Evolutionary conservation across 1,140 invertebrate genomes (phyloP), one percentile per base, ranked within the genome.

Genomic region (Listronotus oregonensis): DNA sequence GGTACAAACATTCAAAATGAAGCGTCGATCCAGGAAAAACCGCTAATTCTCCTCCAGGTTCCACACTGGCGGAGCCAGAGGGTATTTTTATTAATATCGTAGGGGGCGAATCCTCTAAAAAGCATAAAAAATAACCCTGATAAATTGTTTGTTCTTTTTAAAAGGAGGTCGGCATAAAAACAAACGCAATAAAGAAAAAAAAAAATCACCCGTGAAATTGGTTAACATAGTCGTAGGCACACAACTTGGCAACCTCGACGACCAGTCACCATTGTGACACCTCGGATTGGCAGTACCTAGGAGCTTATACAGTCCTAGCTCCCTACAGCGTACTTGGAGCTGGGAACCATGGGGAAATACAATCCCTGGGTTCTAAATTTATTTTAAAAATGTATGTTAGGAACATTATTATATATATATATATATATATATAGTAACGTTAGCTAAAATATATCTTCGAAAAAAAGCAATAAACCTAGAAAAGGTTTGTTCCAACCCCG

Each of bases 141-240:
- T n/a, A n/a, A n/a, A n/a, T n/a, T n/a, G n/a, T n/a, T n/a, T n/a
- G n/a, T n/a, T n/a, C n/a, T n/a, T n/a, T n/a, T n/a, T n/a, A n/a
- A n/a, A n/a, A n/a, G n/a, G n/a, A n/a, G n/a, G n/a, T n/a, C n/a
- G n/a, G n/a, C n/a, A n/a, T n/a, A n/a, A n/a, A n/a, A n/a, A n/a
- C n/a, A n/a, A n/a, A n/a, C n/a, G n/a, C n/a, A n/a, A n/a, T n/a
- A n/a, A 3, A 54, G 12, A 34, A 3, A 5, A 5, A 42, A 49
- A 78, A n/a, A n/a, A n/a, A n/a, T n/a, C 81, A 92, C 89, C 88
- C 67, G 91, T 92, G 77, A 91, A 93, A 80, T 94, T 94, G 44
- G 90, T 92, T 47, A 93, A 82, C 1, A 91, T 77, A 1, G 91
- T 92, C 21, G 92, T 94, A 17, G 89, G 86, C 70, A 91, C 86